Percentiles rank a stretch among this genome's conserved stretches.
Conservation (phyloP, 2,797 vertebrate species). For the Melanotaenia trifasciata region DNA sequence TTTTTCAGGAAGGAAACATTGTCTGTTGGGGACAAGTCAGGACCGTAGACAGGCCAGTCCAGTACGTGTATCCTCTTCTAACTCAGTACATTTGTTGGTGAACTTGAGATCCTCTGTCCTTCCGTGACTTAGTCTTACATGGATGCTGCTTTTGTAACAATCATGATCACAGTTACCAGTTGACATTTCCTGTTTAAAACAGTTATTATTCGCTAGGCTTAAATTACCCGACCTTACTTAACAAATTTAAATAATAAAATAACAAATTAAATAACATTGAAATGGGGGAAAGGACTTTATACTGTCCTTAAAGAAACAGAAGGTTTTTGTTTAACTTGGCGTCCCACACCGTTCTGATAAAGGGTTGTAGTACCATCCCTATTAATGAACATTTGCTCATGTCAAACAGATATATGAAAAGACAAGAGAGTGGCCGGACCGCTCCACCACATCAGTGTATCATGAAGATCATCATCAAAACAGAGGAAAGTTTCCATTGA, state of each 20-base stretch:
- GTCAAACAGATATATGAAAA: constrained; percentile 52
- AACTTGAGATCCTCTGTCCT: not conserved
- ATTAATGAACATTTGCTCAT: constrained; percentile 9
- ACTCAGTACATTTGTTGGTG: no score
- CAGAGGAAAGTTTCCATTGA: constrained; percentile 24
- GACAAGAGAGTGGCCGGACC: constrained; percentile 38
- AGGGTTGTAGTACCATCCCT: not conserved
- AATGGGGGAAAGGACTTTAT: no score
- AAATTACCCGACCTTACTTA: no score
- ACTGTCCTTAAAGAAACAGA: no score
- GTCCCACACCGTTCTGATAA: not conserved
- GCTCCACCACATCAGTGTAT: constrained; percentile 22
- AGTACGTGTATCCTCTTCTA: no score
- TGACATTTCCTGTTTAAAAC: not conserved
- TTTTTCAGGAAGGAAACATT: not conserved
- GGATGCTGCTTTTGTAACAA: not conserved
- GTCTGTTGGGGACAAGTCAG: not conserved
- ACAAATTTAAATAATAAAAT: no score
- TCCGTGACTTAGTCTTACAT: not conserved
- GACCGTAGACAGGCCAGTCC: not conserved
- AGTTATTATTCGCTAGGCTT: no score
- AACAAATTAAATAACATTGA: no score
- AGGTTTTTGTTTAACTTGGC: no score
- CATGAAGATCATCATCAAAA: constrained; percentile 35
- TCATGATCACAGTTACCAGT: not conserved